Conservation (phyloP, 1,140 invertebrate species). For the Drosophila mauritiana region DNA sequence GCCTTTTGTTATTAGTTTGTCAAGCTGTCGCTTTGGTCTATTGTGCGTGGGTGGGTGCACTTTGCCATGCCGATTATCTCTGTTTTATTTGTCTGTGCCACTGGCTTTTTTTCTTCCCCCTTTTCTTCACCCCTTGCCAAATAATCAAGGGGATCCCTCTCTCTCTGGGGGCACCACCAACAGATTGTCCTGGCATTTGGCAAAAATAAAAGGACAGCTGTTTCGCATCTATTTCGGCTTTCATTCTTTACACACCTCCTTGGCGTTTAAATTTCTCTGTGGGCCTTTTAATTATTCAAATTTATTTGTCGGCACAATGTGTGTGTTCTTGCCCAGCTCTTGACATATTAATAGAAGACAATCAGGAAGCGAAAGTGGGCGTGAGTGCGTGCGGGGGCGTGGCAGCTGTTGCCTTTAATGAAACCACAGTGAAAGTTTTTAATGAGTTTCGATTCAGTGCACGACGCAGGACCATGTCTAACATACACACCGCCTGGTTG, state of each 20-base stretch:
- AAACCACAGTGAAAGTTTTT: conserved; percentile 78
- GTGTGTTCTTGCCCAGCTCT: conserved; percentile 30
- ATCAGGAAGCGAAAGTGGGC: conserved; percentile 3
- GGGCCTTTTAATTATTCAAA: conserved; percentile 79
- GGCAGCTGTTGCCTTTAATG: conserved; percentile 56
- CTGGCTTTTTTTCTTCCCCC: not conserved
- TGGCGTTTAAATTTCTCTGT: conserved; percentile 40
- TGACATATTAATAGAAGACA: conserved; percentile 53
- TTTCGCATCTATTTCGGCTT: conserved; percentile 36
- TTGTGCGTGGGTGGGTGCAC: conserved; percentile 26
- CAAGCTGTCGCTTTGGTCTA: conserved; percentile 69
- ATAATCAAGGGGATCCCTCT: not conserved
- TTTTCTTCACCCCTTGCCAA: not conserved
- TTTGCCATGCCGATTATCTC: conserved; percentile 62
- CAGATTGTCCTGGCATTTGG: conserved; percentile 52
- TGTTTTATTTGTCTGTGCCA: conserved; percentile 68
- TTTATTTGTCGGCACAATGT: conserved; percentile 73
- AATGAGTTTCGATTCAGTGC: conserved; percentile 83
- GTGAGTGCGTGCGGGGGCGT: conserved; percentile 16
- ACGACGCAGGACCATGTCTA: conserved; percentile 30
- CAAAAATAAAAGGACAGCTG: conserved; percentile 72
- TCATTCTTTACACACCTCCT: not conserved
- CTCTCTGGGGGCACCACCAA: conserved; percentile 11
- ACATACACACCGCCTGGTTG: not conserved
- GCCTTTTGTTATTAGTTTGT: conserved; percentile 72